Conservation (phyloP, 2,113 vertebrate species). For the Daphoenositta chrysoptera region DNA sequence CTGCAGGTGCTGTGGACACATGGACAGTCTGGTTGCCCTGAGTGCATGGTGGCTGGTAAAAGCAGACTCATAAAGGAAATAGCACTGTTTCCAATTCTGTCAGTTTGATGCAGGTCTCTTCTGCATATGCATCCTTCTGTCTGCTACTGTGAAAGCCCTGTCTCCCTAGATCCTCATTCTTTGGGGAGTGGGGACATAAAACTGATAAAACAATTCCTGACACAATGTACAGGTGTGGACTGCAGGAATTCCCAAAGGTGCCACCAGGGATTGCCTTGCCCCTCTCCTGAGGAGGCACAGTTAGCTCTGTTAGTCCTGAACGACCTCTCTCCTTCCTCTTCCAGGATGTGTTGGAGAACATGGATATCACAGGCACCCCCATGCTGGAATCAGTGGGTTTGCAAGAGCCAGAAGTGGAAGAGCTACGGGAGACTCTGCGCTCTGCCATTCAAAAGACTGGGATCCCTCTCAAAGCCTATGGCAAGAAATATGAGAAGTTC, state of each 20-base stretch:
- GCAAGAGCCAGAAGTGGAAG: slow-evolving; percentile 78
- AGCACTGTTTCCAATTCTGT: background rate
- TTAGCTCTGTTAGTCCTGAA: background rate
- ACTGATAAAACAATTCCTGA: background rate
- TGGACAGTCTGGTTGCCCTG: background rate
- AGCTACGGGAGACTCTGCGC: slow-evolving; percentile 70
- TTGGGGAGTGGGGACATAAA: background rate
- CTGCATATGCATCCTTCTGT: background rate
- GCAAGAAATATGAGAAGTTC: slow-evolving; percentile 78
- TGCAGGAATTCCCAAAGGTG: background rate
- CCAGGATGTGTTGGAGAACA: slow-evolving; percentile 84
- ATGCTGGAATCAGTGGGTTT: slow-evolving; percentile 81
- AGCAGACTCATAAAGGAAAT: background rate
- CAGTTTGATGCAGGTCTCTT: background rate
- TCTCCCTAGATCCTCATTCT: background rate
- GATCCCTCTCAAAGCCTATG: slow-evolving; percentile 83
- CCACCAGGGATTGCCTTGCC: background rate
- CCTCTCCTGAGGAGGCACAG: background rate
- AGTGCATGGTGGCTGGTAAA: background rate
- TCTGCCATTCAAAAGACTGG: slow-evolving; percentile 74
- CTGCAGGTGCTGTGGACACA: background rate
- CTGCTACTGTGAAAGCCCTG: background rate
- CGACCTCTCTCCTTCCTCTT: background rate
- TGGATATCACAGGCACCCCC: slow-evolving; percentile 72
- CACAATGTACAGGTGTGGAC: background rate